Evolutionary conservation across 2,888 invertebrate species (phyloP).

Genomic region (Drosophila borborema): DNA sequence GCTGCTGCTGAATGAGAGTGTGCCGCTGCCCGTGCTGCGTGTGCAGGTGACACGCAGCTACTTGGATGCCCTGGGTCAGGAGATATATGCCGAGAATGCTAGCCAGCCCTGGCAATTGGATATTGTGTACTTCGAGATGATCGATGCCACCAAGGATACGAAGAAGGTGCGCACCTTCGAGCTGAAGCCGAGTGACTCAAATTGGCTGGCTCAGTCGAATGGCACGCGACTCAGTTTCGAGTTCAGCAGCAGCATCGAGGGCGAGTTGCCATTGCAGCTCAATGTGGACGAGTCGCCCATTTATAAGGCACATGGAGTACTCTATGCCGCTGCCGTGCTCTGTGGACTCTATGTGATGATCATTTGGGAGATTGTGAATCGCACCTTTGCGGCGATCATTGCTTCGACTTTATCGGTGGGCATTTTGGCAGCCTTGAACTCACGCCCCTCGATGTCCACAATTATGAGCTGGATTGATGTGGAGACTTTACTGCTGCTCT

Average conservation of each 20-base stretch:
- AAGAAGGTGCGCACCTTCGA: slow-evolving; percentile 83
- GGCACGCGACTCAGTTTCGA: slow-evolving; percentile 75
- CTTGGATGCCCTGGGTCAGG: slow-evolving; percentile 66
- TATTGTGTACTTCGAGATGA: slow-evolving; percentile 78
- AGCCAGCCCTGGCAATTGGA: slow-evolving; percentile 80
- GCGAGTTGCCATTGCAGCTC: slow-evolving; percentile 86
- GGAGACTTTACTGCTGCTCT: slow-evolving; percentile 89
- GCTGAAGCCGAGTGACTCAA: slow-evolving; percentile 61
- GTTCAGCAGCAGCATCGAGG: slow-evolving; percentile 78
- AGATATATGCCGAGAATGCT: slow-evolving; percentile 69
- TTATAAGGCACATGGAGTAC: slow-evolving; percentile 89
- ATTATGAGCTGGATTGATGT: slow-evolving; percentile 92
- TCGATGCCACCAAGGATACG: slow-evolving; percentile 85
- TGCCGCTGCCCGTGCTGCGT: slow-evolving; percentile 67
- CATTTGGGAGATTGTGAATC: slow-evolving; percentile 90
- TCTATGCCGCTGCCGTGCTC: slow-evolving; percentile 90
- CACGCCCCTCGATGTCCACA: slow-evolving; percentile 89
- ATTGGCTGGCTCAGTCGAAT: slow-evolving; percentile 55
- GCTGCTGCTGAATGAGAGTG: slow-evolving; percentile 55
- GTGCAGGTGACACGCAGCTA: slow-evolving; percentile 75
- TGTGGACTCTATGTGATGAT: slow-evolving; percentile 91
- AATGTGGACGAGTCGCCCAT: slow-evolving; percentile 89
- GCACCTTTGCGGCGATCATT: slow-evolving; percentile 91
- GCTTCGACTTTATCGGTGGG: slow-evolving; percentile 90
- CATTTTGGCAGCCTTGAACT: slow-evolving; percentile 89